Base-by-base conservation (phyloP, 2,797 vertebrate species). In the Parauchenoglanis ngamensis region DNA sequence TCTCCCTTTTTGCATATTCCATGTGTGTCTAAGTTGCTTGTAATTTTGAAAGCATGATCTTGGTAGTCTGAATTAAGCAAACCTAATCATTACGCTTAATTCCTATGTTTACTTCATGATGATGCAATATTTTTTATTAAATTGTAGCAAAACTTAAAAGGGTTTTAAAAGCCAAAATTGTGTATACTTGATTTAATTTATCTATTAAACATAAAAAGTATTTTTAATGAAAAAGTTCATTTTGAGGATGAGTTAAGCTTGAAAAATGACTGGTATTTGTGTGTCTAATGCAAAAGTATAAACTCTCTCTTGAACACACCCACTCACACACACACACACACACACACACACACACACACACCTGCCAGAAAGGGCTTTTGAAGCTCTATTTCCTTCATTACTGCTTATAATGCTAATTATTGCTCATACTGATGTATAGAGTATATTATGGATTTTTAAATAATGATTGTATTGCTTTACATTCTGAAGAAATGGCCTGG, bases 11-110 rank as follows among this genome's bases (percentile, higher is more conserved):
- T 65, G 35, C 8, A 17, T 75, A 54, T 44, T 61, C 17, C 44
- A 35, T 35, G 12, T 54, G 46, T 65, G 17, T 78, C 44, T 31
- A 61, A 40, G 56, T 63, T 67, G 68, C 28, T 67, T 56, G 72
- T 5, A 92, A 72, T 23, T 90, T 94, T 92, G 87, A 90, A 89
- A 86, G 83, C 76, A 86, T 88, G 87, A 90, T 44, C 8, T 11
- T 90, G 91, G 92, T 93, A 94, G 92, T 91, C 89, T 3, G 61
- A 90, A 92, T 93, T 92, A 92, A 90, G 87, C 89, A 92, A 93
- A 92, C 94, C 93, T 95, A 94, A 94, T 94, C 92, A 92, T 93
- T 92, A 92, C 91, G 91, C 93, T 88, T 87, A 82, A 75, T 93
- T 67, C 15, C 25, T 52, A n/a, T 25, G 56, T 80, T 61, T 44